These are phyloP conservation scores for Pardosa pseudoannulata DNA, from an alignment of 2,888 invertebrate genomes.

Conservation along the genomic window DNA sequence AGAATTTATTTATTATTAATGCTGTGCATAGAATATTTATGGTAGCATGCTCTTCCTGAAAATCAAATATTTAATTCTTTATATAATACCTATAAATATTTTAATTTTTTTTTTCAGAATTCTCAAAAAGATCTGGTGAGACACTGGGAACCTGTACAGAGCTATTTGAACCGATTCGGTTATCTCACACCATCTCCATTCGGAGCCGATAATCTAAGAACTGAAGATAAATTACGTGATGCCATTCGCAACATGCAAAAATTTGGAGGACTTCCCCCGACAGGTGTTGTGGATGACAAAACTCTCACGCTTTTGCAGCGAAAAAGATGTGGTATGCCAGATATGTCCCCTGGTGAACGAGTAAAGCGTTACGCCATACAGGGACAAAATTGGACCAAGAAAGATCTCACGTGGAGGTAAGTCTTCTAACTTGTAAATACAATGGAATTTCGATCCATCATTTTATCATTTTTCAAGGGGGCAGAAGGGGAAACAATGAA, in stretches of 20 bases:
- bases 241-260: constrained; percentile 88
- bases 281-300: constrained; percentile 87
- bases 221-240: constrained; percentile 88
- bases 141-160: constrained; percentile 81
- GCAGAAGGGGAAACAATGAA: too few species aligned
- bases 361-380: constrained; percentile 88
- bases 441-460: too few species aligned
- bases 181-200: constrained; percentile 87
- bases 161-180: constrained; percentile 91
- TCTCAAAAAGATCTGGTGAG: constrained; percentile 28
- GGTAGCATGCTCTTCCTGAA: too few species aligned
- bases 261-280: constrained; percentile 89
- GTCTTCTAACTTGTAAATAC: too few species aligned
- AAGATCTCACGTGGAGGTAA: constrained; percentile 96
- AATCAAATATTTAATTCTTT: too few species aligned
- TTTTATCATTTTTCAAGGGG: too few species aligned
- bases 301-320: constrained; percentile 86
- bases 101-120: too few species aligned
- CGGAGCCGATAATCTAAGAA: constrained; percentile 82
- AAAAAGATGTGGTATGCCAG: constrained; percentile 90
- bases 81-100: too few species aligned
- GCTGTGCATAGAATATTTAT: too few species aligned
- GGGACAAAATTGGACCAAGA: constrained; percentile 91
- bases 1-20: too few species aligned
- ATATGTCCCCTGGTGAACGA: constrained; percentile 78